A percentile compares a stretch with the other conserved stretches of the same genome.
phyloP scores from a whole-genome alignment of 2,888 invertebrate genomes.

The Laothoe populi region DNA sequence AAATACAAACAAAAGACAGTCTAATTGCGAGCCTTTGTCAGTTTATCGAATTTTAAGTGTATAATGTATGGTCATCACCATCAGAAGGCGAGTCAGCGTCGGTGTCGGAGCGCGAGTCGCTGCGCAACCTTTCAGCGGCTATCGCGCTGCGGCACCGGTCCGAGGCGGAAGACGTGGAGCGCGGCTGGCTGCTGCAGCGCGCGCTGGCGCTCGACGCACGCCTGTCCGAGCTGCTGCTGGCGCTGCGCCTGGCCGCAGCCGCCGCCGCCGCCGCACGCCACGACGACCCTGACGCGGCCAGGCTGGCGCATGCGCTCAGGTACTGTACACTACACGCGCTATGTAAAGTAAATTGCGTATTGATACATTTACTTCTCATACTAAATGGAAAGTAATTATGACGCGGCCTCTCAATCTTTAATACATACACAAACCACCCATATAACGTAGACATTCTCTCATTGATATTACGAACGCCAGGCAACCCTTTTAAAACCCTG shows the following conservation, averaged over 20 bases:
- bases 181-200: slow-evolving; percentile 59
- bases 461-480: too few species aligned
- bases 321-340: slow-evolving; percentile 63
- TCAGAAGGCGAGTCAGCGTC: slow-evolving; percentile 62
- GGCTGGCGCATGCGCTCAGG: slow-evolving; percentile 75
- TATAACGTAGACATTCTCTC: too few species aligned
- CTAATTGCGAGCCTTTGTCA: too few species aligned
- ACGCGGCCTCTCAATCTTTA: too few species aligned
- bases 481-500: too few species aligned
- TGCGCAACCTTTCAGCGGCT: slow-evolving; percentile 91
- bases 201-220: slow-evolving; percentile 85
- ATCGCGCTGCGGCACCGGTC: slow-evolving; percentile 89
- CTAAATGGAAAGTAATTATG: too few species aligned
- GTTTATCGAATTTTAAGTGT: too few species aligned
- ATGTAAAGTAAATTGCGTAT: too few species aligned
- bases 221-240: slow-evolving; percentile 89
- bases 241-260: slow-evolving; percentile 89
- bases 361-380: neutral
- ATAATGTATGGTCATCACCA: too few species aligned
- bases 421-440: too few species aligned
- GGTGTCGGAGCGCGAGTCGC: slow-evolving; percentile 86
- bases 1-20: too few species aligned
- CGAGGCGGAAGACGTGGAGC: slow-evolving; percentile 83
- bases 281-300: slow-evolving; percentile 85
- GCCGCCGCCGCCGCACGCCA: slow-evolving; percentile 77